phyloP scores from a whole-genome alignment of 2,113 vertebrate species.

The Eudorcas thomsonii region DNA sequence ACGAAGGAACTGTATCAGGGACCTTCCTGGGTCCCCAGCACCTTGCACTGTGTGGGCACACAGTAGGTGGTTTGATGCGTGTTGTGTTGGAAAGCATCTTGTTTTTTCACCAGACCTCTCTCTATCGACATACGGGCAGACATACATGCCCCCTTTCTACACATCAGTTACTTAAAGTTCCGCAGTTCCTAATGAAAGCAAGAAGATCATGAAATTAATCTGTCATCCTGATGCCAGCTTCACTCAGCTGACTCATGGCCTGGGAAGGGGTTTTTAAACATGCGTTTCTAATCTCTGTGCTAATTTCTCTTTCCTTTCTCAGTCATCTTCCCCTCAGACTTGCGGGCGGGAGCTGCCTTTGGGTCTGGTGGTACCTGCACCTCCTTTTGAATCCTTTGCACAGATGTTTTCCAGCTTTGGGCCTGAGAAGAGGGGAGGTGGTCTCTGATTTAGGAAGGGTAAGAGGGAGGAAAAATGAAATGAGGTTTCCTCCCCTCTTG shows the following conservation, averaged over 20 bases:
- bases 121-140: not conserved
- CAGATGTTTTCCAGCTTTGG: not conserved
- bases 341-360: not conserved
- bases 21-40: not conserved
- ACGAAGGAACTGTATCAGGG: not conserved
- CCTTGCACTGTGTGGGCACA: not conserved
- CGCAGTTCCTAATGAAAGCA: slow-evolving; percentile 70
- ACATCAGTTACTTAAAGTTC: slow-evolving; percentile 33
- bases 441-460: not conserved
- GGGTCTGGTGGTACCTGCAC: slow-evolving; percentile 39
- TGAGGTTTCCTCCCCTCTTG: not conserved
- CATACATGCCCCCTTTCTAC: not conserved
- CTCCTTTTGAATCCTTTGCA: not conserved
- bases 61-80: not conserved
- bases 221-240: slow-evolving; percentile 72
- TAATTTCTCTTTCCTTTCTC: slow-evolving; percentile 69
- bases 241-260: slow-evolving; percentile 63
- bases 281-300: slow-evolving; percentile 72
- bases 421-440: not conserved
- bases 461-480: not conserved
- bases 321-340: slow-evolving; percentile 6
- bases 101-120: not conserved
- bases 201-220: slow-evolving; percentile 76
- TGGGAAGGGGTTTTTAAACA: slow-evolving; percentile 75
- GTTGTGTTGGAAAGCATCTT: not conserved